These are phyloP conservation scores for Corythornis vintsioides DNA, from an alignment of 2,113 vertebrate genomes.

Conservation along the genomic window DNA sequence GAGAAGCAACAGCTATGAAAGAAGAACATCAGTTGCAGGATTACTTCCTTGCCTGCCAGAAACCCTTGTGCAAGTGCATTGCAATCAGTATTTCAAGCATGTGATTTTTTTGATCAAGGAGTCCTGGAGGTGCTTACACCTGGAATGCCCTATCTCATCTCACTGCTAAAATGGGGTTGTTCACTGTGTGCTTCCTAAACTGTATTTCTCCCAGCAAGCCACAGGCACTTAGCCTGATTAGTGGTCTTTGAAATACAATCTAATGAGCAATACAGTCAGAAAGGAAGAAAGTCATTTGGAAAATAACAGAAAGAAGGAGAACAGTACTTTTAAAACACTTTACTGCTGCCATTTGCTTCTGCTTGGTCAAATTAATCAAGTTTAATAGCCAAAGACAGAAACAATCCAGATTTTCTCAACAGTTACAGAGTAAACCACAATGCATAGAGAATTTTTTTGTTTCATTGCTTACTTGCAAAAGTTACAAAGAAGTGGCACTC, in stretches of 20 bases:
- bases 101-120: background rate
- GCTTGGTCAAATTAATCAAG: background rate
- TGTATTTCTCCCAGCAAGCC: background rate
- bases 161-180: background rate
- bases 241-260: background rate
- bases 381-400: background rate
- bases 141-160: background rate
- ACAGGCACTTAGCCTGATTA: background rate
- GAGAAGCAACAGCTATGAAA: background rate
- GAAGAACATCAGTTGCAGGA: background rate
- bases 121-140: background rate
- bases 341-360: background rate
- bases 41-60: background rate
- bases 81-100: background rate
- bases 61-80: background rate
- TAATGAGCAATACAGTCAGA: background rate
- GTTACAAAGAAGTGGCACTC: background rate
- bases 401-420: background rate
- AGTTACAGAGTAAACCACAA: background rate
- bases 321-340: background rate
- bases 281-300: conserved; percentile 9
- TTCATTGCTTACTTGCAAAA: background rate
- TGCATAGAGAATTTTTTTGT: background rate
- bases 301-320: conserved; percentile 4
- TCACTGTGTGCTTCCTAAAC: background rate